Evolutionary conservation across 2,888 invertebrate genomes (phyloP), one percentile per base, ranked within the genome.

Genomic region (Nasonovia ribisnigri): DNA sequence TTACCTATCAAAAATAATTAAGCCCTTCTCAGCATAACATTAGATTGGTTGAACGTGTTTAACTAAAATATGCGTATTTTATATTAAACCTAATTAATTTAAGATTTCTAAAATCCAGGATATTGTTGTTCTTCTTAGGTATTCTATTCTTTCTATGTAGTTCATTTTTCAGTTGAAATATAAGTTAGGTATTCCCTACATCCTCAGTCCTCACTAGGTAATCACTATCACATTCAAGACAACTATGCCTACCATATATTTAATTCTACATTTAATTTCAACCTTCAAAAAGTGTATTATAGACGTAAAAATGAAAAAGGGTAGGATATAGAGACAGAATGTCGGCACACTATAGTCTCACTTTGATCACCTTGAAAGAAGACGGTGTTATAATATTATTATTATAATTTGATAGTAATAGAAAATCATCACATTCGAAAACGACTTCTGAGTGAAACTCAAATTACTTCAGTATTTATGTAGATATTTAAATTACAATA

Each of bases 381-480:
- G 36, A 77, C 36, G 36, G 20, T 77, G 77, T 77, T 77, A 77
- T 24, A 36, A 20, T 77, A 77, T 36, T 77, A 77, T 29, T 60
- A 60, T 29, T 10, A 29, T 77, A 24, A 88, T 48, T 51, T 20
- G 20, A 88, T 51, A 48, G 36, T 24, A 51, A 88, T 51, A 88
- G 51, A 51, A 88, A 88, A 88, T 51, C 48, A 24, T 88, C 88
- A 51, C 88, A 88, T 88, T 88, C 36, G 11, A 88, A 88, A 51
- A 51, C 36, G 36, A 88, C 51, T 88, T 88, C 48, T 77, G 24
- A 88, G 88, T 51, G 88, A 24, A 88, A 11, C 48, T 48, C 11
- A 24, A 51, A 36, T 24, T 48, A 51, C 51, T 36, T 51, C 36
- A 88, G 88, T 88, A 51, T 51, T 88, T 36, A 88, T 51, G 51